Evolutionary conservation across 2,888 invertebrate genomes (phyloP), one percentile per base, ranked within the genome.

Genomic region (Piscicola geometra): DNA sequence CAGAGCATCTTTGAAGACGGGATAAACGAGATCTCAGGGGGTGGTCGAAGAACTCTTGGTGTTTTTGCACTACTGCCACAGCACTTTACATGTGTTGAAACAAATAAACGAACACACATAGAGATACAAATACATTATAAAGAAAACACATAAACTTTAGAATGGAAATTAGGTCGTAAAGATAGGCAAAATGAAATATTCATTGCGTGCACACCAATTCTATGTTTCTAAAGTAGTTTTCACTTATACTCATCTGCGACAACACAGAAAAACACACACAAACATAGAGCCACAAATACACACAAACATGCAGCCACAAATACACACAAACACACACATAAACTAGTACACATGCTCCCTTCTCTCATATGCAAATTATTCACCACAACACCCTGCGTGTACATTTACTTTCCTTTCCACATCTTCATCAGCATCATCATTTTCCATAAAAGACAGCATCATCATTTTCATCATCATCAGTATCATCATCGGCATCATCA

Each of bases 281-380:
- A 2, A 47, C 18, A 47, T n/a, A 3, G 35, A n/a, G n/a, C n/a
- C n/a, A n/a, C n/a, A n/a, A 5, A 25, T 18, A 56, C 60, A 56
- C 60, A 56, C n/a, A 56, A 56, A 56, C 12, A 56, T 56, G 60
- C 60, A 56, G 15, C 9, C 60, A 56, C 21, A 56, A 3, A 56
- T 3, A 56, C 56, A 28, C 5, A 75, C 9, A 52, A 33, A 21
- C 21, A 69, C 52, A 75, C n/a, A 25, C 1, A 21, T 1, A 25
- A 68, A 32, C 30, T 12, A 35, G 3, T 68, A 35, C 74, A 0
- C 25, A 56, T 28, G 47, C 21, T 21, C 9, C 67, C 12, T 30
- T 28, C 67, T 15, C n/a, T 68, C 68, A 56, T 56, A 56, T 56
- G 60, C 60, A 56, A 56, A 56, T 56, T 56, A 56, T 56, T 56